These are phyloP conservation scores for Drosophila vallismaia DNA, from an alignment of 2,888 invertebrate species.

Conservation along the genomic window DNA sequence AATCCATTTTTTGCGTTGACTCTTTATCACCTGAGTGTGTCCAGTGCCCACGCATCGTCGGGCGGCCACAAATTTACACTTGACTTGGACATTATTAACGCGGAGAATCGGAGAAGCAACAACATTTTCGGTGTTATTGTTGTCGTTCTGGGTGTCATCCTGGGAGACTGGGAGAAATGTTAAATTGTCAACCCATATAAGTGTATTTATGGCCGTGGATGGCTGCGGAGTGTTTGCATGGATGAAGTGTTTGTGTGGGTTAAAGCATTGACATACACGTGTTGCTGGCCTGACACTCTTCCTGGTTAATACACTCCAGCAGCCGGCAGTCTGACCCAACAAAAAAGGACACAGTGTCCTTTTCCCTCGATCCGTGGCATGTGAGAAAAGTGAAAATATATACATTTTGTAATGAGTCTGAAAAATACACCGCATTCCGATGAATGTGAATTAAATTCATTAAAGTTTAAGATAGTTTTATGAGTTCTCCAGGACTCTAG, in stretches of 20 bases:
- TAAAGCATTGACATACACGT: conserved; percentile 65
- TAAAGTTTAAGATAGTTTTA: too few species aligned
- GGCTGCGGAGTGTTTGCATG: conserved; percentile 4
- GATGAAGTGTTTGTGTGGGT: conserved; percentile 25
- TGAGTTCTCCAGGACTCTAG: too few species aligned
- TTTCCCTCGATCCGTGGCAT: background rate
- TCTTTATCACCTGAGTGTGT: conserved; percentile 38
- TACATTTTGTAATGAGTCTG: conserved; percentile 14
- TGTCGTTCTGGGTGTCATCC: background rate
- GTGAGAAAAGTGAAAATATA: conserved; percentile 35
- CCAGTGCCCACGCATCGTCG: conserved; percentile 24
- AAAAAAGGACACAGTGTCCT: conserved; percentile 30
- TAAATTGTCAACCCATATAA: conserved; percentile 1
- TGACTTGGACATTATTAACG: conserved; percentile 77
- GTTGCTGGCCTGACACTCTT: conserved; percentile 67
- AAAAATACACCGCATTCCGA: too few species aligned
- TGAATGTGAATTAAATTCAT: too few species aligned
- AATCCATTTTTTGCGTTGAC: conserved; percentile 27
- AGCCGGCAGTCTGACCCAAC: conserved; percentile 3
- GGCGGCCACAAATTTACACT: conserved; percentile 72
- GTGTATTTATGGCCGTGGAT: background rate
- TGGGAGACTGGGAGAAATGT: background rate
- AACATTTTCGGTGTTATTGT: background rate
- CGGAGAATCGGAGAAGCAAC: conserved; percentile 12
- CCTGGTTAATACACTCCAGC: conserved; percentile 60